Evolutionary conservation across 2,888 invertebrate genomes (phyloP), one percentile per base, ranked within the genome.

Genomic region (Sarcophaga rosellei): DNA sequence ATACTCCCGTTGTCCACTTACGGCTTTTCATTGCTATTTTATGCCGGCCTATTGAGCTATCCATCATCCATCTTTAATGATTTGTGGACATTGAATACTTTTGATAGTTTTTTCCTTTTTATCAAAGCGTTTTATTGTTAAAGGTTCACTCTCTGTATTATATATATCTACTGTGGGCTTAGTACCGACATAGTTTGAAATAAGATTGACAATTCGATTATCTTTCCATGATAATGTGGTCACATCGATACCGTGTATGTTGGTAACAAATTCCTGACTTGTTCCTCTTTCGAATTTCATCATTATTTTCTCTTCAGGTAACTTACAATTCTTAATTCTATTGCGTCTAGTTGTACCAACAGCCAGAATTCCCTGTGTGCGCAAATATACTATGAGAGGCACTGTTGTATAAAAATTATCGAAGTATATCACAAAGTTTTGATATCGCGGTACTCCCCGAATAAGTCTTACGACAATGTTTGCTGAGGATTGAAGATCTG

Each of bases 271-370:
- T 47, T 47, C 69, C n/a, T 35, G 17, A 20, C 44, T 66, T 11
- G 20, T 44, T 23, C 53, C 35, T 2, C 53, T 23, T 15, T 57
- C 65, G 8, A 53, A 66, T 6, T 76, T 66, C 17, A 4, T 2
- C 57, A 76, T 76, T 20, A 21, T 21, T 44, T 66, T 76, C 44
- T 66, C 57, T 45, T 74, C 74, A 17, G 74, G 62, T 21, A 72
- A 35, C 44, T 44, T 72, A 12, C 59, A 74, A 63, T 63, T 76
- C 53, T 76, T 76, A 35, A 66, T 76, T 57, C 75, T 74, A 23
- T 47, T 74, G 8, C 74, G 62, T 62, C 62, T 35, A 17, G 62
- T 73, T 10, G 73, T 62, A 63, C 65, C 65, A 20, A 53, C 74
- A 65, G 63, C 2, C 17, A 65, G 53, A n/a, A n/a, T n/a, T n/a